Percentiles rank a stretch among this genome's conserved stretches.
These are phyloP conservation scores for Aphodius granarius DNA, from an alignment of 2,888 invertebrate genomes.

Conservation along the genomic window DNA sequence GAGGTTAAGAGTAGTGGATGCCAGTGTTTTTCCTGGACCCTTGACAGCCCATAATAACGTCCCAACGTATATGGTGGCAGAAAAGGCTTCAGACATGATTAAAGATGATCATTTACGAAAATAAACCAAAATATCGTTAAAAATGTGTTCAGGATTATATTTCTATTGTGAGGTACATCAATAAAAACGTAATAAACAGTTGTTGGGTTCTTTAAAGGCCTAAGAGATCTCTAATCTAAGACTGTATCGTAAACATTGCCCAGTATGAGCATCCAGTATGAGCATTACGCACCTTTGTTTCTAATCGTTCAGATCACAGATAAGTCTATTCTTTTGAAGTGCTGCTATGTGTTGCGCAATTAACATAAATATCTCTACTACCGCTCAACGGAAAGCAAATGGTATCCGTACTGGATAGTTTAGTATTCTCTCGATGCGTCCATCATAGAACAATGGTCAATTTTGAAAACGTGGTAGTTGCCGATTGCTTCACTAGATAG, in stretches of 20 bases:
- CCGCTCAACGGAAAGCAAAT: not conserved
- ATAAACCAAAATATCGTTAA: no score
- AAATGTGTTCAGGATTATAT: no score
- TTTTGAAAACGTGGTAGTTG: not conserved
- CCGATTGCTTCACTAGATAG: not conserved
- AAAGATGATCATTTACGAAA: conserved; percentile 28
- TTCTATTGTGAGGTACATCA: no score
- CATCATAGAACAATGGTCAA: not conserved
- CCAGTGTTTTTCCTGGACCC: conserved; percentile 67
- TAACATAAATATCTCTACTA: not conserved
- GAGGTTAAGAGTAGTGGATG: conserved; percentile 66
- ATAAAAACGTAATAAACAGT: no score
- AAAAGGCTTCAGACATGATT: conserved; percentile 62
- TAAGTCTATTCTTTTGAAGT: not conserved
- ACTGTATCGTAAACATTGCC: not conserved
- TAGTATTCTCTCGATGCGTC: not conserved
- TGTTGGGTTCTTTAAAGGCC: not conserved
- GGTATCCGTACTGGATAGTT: not conserved
- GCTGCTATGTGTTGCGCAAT: not conserved
- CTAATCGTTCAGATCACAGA: not conserved
- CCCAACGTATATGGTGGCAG: conserved; percentile 71
- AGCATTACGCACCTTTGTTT: not conserved
- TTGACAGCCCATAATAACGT: conserved; percentile 70
- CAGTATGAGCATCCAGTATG: not conserved
- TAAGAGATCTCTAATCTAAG: not conserved